A percentile compares a stretch with the other conserved stretches of the same genome.
Evolutionary conservation across 1,140 invertebrate species (phyloP).

Genomic region (Scaptomyza graminum): DNA sequence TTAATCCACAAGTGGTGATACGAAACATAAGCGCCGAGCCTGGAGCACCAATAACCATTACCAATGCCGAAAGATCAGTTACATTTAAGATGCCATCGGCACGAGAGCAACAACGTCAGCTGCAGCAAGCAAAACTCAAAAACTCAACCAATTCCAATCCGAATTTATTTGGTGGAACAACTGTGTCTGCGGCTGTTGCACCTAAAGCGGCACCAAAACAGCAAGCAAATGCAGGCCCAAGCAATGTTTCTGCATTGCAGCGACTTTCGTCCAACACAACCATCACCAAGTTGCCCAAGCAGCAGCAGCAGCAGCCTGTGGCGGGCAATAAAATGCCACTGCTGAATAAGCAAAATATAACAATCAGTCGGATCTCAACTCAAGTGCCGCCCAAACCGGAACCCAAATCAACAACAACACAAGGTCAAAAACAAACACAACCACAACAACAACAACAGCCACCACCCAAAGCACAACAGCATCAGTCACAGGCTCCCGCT

Average conservation of each 20-base stretch:
- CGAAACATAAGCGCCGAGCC: slow-evolving; percentile 43
- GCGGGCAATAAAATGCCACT: slow-evolving; percentile 57
- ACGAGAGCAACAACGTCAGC: slow-evolving; percentile 35
- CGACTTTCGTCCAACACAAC: slow-evolving; percentile 70
- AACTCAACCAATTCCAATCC: background rate
- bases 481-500: slow-evolving; percentile 28
- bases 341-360: slow-evolving; percentile 76
- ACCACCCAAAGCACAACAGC: background rate
- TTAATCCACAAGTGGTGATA: slow-evolving; percentile 56
- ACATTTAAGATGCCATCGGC: slow-evolving; percentile 57
- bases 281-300: slow-evolving; percentile 61
- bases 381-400: slow-evolving; percentile 39
- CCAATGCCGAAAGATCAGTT: slow-evolving; percentile 21
- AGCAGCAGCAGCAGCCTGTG: slow-evolving; percentile 36
- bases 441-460: slow-evolving; percentile 16
- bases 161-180: slow-evolving; percentile 4
- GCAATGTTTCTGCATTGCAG: slow-evolving; percentile 63
- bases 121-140: slow-evolving; percentile 38
- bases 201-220: slow-evolving; percentile 38
- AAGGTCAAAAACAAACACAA: slow-evolving; percentile 7
- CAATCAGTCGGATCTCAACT: slow-evolving; percentile 68
- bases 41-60: slow-evolving; percentile 1
- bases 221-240: slow-evolving; percentile 12
- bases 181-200: slow-evolving; percentile 2
- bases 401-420: slow-evolving; percentile 29